phyloP scores from a whole-genome alignment of 2,888 invertebrate species.

The Erebia epiphron region DNA sequence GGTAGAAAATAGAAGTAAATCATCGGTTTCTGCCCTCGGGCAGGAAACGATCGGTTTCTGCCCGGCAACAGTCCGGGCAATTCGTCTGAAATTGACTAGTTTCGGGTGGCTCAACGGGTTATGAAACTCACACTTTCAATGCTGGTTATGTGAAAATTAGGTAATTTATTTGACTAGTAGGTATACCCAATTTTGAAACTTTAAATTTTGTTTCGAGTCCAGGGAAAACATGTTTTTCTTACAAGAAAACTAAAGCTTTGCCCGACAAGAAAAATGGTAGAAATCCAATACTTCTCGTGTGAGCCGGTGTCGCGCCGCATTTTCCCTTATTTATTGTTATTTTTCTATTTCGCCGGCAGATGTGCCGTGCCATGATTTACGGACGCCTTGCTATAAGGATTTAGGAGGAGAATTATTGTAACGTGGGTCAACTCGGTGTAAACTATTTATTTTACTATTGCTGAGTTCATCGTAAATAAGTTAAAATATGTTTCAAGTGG shows the following conservation, averaged over 20 bases:
- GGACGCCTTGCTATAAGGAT: conserved; percentile 56
- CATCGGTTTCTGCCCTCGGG: too few species aligned
- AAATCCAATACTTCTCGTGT: conserved; percentile 54
- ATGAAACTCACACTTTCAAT: too few species aligned
- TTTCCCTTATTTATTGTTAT: conserved; percentile 81
- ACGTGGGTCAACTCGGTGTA: conserved; percentile 54
- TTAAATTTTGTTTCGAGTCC: neutral
- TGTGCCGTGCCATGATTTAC: conserved; percentile 78
- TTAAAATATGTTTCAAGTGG: too few species aligned
- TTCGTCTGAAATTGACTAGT: too few species aligned
- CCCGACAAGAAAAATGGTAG: conserved; percentile 30
- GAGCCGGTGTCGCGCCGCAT: conserved; percentile 49
- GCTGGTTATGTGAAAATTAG: too few species aligned
- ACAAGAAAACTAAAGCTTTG: conserved; percentile 13
- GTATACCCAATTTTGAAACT: too few species aligned
- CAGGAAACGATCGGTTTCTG: too few species aligned
- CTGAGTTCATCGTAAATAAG: too few species aligned
- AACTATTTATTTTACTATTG: neutral
- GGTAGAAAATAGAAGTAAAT: too few species aligned
- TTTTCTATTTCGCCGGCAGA: conserved; percentile 82
- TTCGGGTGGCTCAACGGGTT: too few species aligned
- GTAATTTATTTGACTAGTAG: too few species aligned
- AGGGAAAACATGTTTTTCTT: neutral
- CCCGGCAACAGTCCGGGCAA: too few species aligned
- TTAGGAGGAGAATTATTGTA: conserved; percentile 72